Evolutionary conservation across 2,888 invertebrate genomes (phyloP).

Genomic region (Sycophila texana): DNA sequence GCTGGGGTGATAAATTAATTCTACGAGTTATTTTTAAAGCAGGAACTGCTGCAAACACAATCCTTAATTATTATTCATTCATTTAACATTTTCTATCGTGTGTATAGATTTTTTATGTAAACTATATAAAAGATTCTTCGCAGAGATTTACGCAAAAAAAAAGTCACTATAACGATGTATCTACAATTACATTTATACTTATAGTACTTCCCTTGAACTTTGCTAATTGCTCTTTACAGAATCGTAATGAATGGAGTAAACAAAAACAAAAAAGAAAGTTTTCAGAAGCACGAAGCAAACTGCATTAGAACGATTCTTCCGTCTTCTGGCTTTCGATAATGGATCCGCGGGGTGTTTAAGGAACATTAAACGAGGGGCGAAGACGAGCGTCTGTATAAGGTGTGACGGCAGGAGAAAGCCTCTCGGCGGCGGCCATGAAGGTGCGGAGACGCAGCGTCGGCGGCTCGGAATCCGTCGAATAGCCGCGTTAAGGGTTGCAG

Average conservation of each 20-base stretch:
- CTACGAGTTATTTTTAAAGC: slow-evolving; percentile 18
- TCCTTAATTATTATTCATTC: neutral
- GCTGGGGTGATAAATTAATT: slow-evolving; percentile 21
- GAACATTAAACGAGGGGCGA: slow-evolving; percentile 69
- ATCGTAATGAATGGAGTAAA: no score
- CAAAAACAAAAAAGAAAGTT: no score
- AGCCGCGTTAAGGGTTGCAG: slow-evolving; percentile 66
- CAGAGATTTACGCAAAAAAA: no score
- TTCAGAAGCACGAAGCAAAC: no score
- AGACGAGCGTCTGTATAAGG: neutral
- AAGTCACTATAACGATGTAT: no score
- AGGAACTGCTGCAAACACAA: slow-evolving; percentile 20
- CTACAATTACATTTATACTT: no score
- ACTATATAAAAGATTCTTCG: no score
- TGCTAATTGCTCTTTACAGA: no score
- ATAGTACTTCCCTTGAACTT: no score
- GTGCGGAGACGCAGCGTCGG: slow-evolving; percentile 55
- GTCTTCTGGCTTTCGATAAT: slow-evolving; percentile 8
- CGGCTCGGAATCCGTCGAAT: slow-evolving; percentile 61
- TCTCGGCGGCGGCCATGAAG: slow-evolving; percentile 63
- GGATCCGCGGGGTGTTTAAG: slow-evolving; percentile 72
- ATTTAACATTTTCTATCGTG: no score
- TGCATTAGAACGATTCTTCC: no score
- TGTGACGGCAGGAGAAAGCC: neutral
- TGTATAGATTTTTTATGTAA: no score